Conservation (phyloP, 2,113 vertebrate genomes). For the Probosciger aterrimus region DNA sequence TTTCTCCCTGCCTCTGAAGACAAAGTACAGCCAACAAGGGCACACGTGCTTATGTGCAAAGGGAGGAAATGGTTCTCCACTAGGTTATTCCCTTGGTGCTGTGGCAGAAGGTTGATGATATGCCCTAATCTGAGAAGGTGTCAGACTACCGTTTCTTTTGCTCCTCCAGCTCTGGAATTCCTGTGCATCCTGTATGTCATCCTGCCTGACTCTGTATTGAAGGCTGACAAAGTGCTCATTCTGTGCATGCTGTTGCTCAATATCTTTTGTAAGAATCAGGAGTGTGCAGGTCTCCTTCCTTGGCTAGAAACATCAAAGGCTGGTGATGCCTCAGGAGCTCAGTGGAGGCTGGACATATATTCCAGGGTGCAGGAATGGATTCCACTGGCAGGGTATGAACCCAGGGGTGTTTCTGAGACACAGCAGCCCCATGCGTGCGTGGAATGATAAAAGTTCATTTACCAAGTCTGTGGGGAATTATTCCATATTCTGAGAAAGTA, state of each 20-base stretch:
- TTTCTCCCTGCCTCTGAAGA: background rate
- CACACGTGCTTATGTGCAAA: background rate
- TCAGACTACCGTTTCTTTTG: background rate
- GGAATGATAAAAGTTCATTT: background rate
- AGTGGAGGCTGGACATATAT: background rate
- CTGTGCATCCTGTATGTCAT: background rate
- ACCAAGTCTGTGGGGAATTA: background rate
- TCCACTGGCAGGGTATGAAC: background rate
- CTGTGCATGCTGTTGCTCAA: background rate
- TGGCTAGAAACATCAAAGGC: background rate
- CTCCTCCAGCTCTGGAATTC: background rate
- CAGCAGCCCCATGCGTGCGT: background rate
- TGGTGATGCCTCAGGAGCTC: fast-evolving
- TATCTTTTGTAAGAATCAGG: background rate
- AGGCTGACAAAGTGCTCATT: background rate
- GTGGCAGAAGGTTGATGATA: background rate
- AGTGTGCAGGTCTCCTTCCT: background rate
- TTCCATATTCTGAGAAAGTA: background rate
- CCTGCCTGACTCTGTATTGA: background rate
- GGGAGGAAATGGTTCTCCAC: background rate
- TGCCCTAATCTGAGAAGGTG: background rate
- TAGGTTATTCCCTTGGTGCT: background rate
- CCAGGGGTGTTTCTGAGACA: background rate
- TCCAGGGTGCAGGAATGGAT: background rate
- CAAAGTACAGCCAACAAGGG: background rate